phyloP scores from a whole-genome alignment of 2,113 vertebrate genomes.

The Osmerus mordax region DNA sequence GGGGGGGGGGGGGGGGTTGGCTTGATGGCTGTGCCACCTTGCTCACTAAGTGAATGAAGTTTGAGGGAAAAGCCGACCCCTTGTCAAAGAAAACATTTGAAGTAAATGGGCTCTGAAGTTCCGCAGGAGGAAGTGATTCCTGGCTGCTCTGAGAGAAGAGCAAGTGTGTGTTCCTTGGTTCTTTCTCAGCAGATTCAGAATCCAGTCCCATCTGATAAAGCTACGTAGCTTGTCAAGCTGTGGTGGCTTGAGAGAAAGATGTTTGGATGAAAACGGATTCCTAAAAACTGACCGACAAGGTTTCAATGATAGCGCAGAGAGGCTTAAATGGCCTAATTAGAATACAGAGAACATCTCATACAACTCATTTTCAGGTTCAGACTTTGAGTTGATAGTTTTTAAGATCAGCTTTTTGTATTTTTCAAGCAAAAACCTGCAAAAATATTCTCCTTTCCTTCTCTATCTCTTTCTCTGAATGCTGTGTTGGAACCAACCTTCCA shows the following conservation, averaged over 20 bases:
- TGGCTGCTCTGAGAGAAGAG: constrained; percentile 40
- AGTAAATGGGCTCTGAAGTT: constrained; percentile 39
- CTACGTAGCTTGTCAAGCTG: constrained; percentile 24
- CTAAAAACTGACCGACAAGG: constrained; percentile 22
- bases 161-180: constrained; percentile 34
- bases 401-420: too few species aligned
- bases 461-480: constrained; percentile 11
- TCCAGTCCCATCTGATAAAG: constrained; percentile 41
- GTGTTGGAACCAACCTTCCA: constrained; percentile 40
- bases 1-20: neutral
- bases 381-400: too few species aligned
- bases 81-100: constrained; percentile 63
- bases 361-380: neutral
- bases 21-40: neutral
- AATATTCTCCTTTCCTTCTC: too few species aligned
- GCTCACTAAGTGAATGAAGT: constrained; percentile 51
- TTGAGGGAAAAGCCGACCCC: constrained; percentile 47
- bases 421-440: too few species aligned
- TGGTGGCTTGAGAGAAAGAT: constrained; percentile 17
- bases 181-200: neutral
- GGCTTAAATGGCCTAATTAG: constrained; percentile 16
- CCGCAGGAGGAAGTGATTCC: constrained; percentile 34
- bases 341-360: constrained; percentile 4
- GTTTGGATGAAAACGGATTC: constrained; percentile 35
- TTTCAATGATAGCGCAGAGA: constrained; percentile 7